Conservation (phyloP, 2,888 invertebrate species). For the Rhorus exstirpatorius region DNA sequence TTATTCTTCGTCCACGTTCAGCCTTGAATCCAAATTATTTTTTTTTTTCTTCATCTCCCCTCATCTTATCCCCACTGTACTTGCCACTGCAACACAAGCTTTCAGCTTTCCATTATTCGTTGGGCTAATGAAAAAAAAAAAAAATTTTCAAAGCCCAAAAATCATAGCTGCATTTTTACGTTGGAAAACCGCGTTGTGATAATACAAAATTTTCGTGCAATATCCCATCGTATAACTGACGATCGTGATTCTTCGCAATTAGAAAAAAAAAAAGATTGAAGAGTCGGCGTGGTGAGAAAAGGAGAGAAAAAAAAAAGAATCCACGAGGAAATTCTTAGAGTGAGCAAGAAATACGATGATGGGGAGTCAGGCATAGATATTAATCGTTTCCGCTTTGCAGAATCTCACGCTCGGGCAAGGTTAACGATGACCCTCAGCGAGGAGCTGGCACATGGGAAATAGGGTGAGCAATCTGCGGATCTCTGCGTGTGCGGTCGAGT, state of each 20-base stretch:
- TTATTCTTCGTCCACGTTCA: constrained; percentile 25
- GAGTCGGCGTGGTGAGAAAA: neutral
- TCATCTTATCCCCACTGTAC: neutral
- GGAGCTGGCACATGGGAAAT: constrained; percentile 27
- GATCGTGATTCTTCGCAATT: constrained; percentile 60
- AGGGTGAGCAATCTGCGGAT: constrained; percentile 62
- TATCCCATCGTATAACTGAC: neutral
- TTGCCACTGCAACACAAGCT: neutral
- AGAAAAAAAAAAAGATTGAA: constrained; percentile 60
- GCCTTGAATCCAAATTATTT: constrained; percentile 13
- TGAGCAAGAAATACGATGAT: constrained; percentile 58
- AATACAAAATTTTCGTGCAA: neutral
- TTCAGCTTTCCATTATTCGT: neutral
- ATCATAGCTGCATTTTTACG: neutral
- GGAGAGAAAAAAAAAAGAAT: constrained; percentile 16
- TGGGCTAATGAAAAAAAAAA: neutral
- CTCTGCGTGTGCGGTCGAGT: constrained; percentile 67
- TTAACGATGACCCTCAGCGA: constrained; percentile 66
- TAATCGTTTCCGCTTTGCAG: constrained; percentile 71
- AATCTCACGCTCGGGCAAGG: constrained; percentile 67
- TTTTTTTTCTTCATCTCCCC: neutral
- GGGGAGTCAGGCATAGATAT: constrained; percentile 69
- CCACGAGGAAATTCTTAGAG: constrained; percentile 22
- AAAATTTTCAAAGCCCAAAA: neutral
- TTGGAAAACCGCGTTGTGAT: neutral